Evolutionary conservation across 1,140 invertebrate genomes (phyloP), one percentile per base, ranked within the genome.

Genomic region (Neomicropteryx cornuta): DNA sequence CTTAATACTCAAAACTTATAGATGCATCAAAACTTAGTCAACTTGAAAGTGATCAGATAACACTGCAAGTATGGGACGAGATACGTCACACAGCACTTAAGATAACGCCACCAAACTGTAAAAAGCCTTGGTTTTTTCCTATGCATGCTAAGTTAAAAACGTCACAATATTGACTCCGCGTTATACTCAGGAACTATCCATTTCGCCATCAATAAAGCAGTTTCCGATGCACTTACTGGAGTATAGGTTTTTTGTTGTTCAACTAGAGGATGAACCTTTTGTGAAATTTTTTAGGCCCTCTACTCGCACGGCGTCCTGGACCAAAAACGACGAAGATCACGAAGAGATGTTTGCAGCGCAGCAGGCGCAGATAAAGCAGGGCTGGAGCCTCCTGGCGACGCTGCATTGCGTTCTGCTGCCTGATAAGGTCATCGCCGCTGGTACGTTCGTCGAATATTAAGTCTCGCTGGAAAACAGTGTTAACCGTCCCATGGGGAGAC

Each of bases 401-500:
- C 70, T 98, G 17, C 95, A 99, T 61, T 98, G 95, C 55, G 90
- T 98, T 18, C 69, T 97, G 11, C 64, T 99, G 32, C 92, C 95
- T 1, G 94, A 99, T 49, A 89, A 88, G 61, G 79, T 88, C 16
- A 69, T 76, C 14, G 62, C 71, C 1, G 61, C 73, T 31, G 73
- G 73, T 57, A 33, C 42, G 45, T 41, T 17, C 20, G 10, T n/a
- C n/a, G n/a, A n/a, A n/a, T 13, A 14, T n/a, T 27, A 27, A 27
- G 8, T n/a, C n/a, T n/a, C n/a, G n/a, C n/a, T n/a, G n/a, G n/a
- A n/a, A n/a, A n/a, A n/a, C n/a, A n/a, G n/a, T n/a, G n/a, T n/a
- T n/a, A n/a, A n/a, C n/a, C n/a, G n/a, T n/a, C n/a, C n/a, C n/a
- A n/a, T n/a, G n/a, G n/a, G n/a, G n/a, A n/a, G n/a, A n/a, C n/a